Evolutionary conservation across 2,888 invertebrate genomes (phyloP).

Genomic region (Crocallis elinguaria): DNA sequence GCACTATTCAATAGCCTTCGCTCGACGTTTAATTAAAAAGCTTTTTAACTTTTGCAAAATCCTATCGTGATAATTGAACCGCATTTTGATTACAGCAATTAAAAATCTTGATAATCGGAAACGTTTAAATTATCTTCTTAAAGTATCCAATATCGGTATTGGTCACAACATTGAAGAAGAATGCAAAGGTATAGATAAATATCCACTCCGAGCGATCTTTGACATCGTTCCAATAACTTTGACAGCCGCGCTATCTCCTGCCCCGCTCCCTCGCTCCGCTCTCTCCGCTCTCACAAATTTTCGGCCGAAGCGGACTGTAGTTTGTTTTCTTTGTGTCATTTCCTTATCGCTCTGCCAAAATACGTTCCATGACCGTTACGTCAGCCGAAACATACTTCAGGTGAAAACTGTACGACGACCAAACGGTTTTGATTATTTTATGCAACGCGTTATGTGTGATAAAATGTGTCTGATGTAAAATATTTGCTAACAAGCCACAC

Average conservation of each 20-base stretch:
- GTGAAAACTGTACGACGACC: constrained; percentile 67
- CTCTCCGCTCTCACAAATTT: constrained; percentile 70
- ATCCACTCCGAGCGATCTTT: constrained; percentile 70
- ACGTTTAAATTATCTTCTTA: constrained; percentile 6
- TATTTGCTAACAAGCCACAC: background rate
- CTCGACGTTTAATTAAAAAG: constrained; percentile 49
- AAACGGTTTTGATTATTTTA: constrained; percentile 57
- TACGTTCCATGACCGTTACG: constrained; percentile 82
- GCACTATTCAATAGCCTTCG: constrained; percentile 42
- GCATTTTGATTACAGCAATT: constrained; percentile 36
- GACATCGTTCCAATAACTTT: constrained; percentile 80
- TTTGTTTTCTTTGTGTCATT: constrained; percentile 85
- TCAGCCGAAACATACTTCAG: constrained; percentile 80
- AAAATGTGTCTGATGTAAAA: background rate
- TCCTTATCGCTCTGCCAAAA: constrained; percentile 85
- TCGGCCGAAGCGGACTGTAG: constrained; percentile 76
- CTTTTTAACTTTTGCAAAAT: constrained; percentile 51
- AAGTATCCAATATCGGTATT: constrained; percentile 8
- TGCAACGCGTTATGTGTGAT: constrained; percentile 22
- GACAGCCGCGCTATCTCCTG: constrained; percentile 63
- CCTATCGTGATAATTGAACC: constrained; percentile 44
- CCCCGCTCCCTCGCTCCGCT: constrained; percentile 41
- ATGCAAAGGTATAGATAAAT: constrained; percentile 64
- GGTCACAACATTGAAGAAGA: constrained; percentile 40
- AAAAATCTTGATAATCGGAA: constrained; percentile 11